These are phyloP conservation scores for Glomeris maerens DNA, from an alignment of 1,140 invertebrate species.

Conservation along the genomic window DNA sequence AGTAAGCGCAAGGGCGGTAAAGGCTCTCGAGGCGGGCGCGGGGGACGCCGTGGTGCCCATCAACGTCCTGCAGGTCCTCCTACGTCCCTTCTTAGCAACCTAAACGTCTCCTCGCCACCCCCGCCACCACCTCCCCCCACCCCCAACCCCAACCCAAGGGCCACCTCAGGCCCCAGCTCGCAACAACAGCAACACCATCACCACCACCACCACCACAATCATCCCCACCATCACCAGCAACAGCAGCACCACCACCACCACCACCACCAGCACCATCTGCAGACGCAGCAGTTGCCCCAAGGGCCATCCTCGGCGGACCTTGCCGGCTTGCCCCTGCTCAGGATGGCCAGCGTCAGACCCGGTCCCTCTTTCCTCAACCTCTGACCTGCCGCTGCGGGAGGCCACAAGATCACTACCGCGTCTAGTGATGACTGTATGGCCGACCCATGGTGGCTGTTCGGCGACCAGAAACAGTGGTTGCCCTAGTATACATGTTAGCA, in stretches of 20 bases:
- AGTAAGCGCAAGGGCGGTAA: conserved; percentile 49
- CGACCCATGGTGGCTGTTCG: too few relatives aligned
- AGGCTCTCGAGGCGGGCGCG: conserved; percentile 15
- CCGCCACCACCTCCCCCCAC: conserved; percentile 9
- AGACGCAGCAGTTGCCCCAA: too few relatives aligned
- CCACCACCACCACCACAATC: conserved; percentile 1
- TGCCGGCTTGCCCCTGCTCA: too few relatives aligned
- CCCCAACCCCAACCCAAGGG: background rate
- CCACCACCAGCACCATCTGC: background rate
- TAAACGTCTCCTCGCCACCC: conserved; percentile 10
- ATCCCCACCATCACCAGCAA: background rate
- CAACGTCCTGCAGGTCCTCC: conserved; percentile 12
- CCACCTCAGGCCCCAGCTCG: too few relatives aligned
- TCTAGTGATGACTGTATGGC: too few relatives aligned
- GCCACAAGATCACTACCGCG: too few relatives aligned
- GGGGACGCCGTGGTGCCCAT: too few relatives aligned
- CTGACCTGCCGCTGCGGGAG: background rate
- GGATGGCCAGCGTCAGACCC: too few relatives aligned
- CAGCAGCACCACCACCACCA: conserved; percentile 3
- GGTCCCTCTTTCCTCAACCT: conserved; percentile 9
- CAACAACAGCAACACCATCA: background rate
- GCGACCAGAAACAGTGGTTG: too few relatives aligned
- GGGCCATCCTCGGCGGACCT: too few relatives aligned
- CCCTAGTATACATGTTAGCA: too few relatives aligned
- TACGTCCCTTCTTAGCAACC: conserved; percentile 9